Evolutionary conservation across 1,140 invertebrate species (phyloP).

Genomic region (Achatina immaculata): DNA sequence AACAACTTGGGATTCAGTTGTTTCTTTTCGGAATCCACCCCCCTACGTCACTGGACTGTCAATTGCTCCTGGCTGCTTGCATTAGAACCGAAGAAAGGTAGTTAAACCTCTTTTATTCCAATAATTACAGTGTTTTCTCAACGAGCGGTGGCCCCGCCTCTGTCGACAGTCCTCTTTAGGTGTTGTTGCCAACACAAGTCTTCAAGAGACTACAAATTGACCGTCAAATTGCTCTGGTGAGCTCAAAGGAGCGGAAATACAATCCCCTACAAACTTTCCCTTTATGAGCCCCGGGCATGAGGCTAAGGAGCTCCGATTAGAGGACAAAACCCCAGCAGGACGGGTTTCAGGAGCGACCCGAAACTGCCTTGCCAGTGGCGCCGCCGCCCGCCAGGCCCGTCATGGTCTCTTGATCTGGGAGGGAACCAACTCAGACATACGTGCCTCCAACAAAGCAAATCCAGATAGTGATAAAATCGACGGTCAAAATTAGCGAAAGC

Average conservation of each 20-base stretch:
- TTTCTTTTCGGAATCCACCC: neutral
- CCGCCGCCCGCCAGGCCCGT: constrained; percentile 23
- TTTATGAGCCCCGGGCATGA: constrained; percentile 9
- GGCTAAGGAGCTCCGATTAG: constrained; percentile 15
- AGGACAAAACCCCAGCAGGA: neutral
- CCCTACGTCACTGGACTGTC: neutral
- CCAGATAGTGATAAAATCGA: too few relatives aligned
- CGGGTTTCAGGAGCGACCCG: neutral
- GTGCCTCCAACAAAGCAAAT: neutral
- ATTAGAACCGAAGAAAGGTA: constrained; percentile 34
- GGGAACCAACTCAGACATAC: neutral
- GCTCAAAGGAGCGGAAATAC: constrained; percentile 38
- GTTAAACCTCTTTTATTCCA: constrained; percentile 30
- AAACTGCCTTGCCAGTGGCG: neutral
- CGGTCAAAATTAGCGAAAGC: too few relatives aligned
- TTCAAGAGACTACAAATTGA: constrained; percentile 33
- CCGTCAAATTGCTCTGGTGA: constrained; percentile 30
- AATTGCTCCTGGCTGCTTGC: constrained; percentile 11
- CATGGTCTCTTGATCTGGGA: constrained; percentile 13
- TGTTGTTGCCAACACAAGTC: constrained; percentile 32
- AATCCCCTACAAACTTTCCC: constrained; percentile 27
- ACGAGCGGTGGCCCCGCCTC: constrained; percentile 11
- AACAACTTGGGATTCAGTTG: constrained; percentile 19
- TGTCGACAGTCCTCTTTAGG: constrained; percentile 8
- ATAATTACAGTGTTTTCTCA: constrained; percentile 38